phyloP scores from a whole-genome alignment of 2,797 vertebrate genomes.

The Sebastes miniatus region DNA sequence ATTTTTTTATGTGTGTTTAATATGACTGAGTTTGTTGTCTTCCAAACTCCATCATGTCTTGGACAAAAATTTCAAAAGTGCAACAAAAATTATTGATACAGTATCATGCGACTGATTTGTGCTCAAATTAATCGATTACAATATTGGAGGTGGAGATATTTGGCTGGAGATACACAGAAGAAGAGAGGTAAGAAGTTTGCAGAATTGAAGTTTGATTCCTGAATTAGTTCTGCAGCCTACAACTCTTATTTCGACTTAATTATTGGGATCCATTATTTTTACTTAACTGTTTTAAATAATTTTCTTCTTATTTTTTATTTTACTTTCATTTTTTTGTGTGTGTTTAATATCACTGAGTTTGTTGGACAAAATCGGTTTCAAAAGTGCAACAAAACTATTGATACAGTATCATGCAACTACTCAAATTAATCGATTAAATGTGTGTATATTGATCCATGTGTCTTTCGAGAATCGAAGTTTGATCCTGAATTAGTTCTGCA shows the following conservation, averaged over 20 bases:
- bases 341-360: neutral
- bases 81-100: neutral
- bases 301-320: neutral
- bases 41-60: no score
- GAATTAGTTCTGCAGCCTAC: neutral
- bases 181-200: slow-evolving; percentile 58
- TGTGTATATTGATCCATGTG: no score
- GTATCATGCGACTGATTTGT: no score
- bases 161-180: neutral
- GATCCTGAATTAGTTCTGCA: neutral
- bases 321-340: neutral
- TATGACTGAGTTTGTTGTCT: neutral
- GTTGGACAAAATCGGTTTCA: neutral
- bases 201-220: neutral
- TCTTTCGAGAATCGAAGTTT: neutral
- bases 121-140: no score
- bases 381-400: neutral
- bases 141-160: slow-evolving; percentile 40
- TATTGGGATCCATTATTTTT: neutral
- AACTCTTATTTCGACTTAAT: neutral
- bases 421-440: no score
- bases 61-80: neutral
- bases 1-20: neutral
- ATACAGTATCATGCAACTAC: no score
- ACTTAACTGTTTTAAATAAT: neutral